These are phyloP conservation scores for Rhagophthalmus giganteus DNA, from an alignment of 2,888 invertebrate genomes.

Conservation along the genomic window DNA sequence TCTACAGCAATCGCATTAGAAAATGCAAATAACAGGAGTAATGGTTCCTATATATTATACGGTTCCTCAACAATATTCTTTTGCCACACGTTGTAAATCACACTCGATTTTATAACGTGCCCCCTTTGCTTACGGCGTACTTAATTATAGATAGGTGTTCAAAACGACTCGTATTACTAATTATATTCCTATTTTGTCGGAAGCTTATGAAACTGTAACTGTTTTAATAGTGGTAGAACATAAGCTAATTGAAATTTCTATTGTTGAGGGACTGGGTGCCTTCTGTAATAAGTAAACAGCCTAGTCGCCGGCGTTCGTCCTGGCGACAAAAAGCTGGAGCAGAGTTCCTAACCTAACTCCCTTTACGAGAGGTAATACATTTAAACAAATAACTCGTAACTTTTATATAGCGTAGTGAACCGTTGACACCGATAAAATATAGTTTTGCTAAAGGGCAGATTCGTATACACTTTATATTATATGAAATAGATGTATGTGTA, in stretches of 20 bases:
- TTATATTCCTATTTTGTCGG: slow-evolving; percentile 12
- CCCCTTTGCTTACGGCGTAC: slow-evolving; percentile 13
- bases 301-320: slow-evolving; percentile 38
- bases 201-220: slow-evolving; percentile 11
- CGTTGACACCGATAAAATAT: slow-evolving; percentile 53
- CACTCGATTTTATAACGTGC: background rate
- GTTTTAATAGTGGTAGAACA: slow-evolving; percentile 5
- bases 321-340: slow-evolving; percentile 46
- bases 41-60: slow-evolving; percentile 55
- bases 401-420: slow-evolving; percentile 54
- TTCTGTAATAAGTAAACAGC: slow-evolving; percentile 51
- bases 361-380: slow-evolving; percentile 51
- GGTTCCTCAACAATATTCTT: slow-evolving; percentile 54
- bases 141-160: slow-evolving; percentile 6
- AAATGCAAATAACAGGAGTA: slow-evolving; percentile 53
- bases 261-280: slow-evolving; percentile 59
- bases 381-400: slow-evolving; percentile 51
- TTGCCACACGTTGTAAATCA: slow-evolving; percentile 20
- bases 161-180: slow-evolving; percentile 6
- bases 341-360: slow-evolving; percentile 56
- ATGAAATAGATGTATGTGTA: slow-evolving; percentile 53
- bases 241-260: slow-evolving; percentile 36
- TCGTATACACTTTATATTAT: slow-evolving; percentile 53
- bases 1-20: slow-evolving; percentile 48
- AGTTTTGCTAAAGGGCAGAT: slow-evolving; percentile 55